Conservation (phyloP, 1,140 invertebrate species). For the Steinernema khuongi region DNA sequence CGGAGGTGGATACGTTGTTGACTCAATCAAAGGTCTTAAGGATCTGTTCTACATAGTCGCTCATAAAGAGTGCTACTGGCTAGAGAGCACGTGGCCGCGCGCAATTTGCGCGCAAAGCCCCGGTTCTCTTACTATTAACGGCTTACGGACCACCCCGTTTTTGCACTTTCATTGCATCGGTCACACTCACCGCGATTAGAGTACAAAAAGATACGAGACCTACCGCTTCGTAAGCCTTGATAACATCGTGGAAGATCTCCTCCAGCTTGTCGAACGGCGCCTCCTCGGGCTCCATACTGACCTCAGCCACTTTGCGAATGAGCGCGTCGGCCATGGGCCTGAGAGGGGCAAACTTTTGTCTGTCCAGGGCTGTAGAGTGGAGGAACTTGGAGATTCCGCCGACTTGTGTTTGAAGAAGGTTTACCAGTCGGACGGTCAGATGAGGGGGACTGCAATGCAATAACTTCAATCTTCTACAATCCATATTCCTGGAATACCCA, state of each 20-base stretch:
- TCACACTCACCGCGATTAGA: no score
- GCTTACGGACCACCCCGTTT: no score
- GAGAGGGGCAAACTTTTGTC: neutral
- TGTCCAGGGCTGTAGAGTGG: neutral
- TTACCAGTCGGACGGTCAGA: neutral
- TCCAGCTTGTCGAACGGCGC: neutral
- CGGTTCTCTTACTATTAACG: no score
- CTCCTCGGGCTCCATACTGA: neutral
- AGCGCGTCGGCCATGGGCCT: neutral
- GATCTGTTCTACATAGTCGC: no score
- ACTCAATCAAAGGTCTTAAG: no score
- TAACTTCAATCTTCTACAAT: neutral
- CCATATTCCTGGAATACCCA: neutral
- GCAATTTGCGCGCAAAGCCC: no score
- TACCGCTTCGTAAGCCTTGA: neutral
- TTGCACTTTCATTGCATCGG: no score
- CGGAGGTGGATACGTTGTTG: no score
- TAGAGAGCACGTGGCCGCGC: no score
- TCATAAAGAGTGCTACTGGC: no score
- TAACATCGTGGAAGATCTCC: neutral
- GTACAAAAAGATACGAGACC: neutral
- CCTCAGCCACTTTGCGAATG: neutral
- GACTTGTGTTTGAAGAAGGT: neutral
- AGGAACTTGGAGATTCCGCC: neutral
- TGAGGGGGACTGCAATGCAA: neutral